Base-by-base conservation (phyloP, 2,797 vertebrate species). In the Chaunax sp. region DNA sequence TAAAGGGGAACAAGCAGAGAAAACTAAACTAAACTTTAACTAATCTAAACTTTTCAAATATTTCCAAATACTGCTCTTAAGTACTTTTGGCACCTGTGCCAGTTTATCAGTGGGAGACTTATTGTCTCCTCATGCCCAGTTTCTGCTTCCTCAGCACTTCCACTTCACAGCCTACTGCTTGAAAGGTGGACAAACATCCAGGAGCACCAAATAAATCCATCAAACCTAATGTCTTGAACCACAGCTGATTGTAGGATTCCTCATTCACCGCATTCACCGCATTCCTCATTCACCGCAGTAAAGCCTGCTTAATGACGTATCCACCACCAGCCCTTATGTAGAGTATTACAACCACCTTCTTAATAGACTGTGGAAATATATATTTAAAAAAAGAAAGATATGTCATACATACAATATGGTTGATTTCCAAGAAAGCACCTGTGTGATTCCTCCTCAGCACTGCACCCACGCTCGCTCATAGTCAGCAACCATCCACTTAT, bases 401-500 rank as follows among this genome's bases (percentile, higher is more conserved):
- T 8, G n/a, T 47, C 33, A 38, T 51, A 47, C 58, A 64, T 68
- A 20, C 57, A n/a, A 57, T 46, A 43, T 23, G 44, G 46, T 58
- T 69, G 43, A 56, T 70, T 69, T 78, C 22, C 53, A 66, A 52
- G 65, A 79, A 52, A 49, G 69, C 30, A 55, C 22, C 67, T 37
- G 44, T 52, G 41, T 40, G 10, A 64, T 69, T 45, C 4, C 61
- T 82, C 19, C 57, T 62, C 30, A 53, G 46, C 50, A 44, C 76
- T 59, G 30, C 44, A 47, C 75, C 69, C 65, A 72, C 62, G 19
- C 78, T 68, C 56, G 63, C 67, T 87, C 58, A 58, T 79, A 65
- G 65, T 77, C 54, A 70, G 72, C 60, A 60, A 46, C 44, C 72
- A 73, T 54, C 86, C 64, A 72, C 80, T 67, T 63, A 72, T 63